These are phyloP conservation scores for Litocranius walleri DNA, from an alignment of 2,113 vertebrate species.

Conservation along the genomic window DNA sequence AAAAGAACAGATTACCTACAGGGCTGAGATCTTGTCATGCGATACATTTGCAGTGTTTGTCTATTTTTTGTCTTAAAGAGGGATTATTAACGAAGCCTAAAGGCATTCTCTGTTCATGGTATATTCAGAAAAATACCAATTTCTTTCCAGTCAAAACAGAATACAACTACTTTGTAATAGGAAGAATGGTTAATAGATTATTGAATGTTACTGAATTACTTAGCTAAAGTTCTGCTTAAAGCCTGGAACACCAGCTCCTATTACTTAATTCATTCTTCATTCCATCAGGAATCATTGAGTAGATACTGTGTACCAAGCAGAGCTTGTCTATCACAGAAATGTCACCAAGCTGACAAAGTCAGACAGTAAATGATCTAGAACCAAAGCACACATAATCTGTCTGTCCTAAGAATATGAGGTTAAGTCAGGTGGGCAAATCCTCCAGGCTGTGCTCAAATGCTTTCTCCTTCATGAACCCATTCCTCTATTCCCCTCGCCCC, in stretches of 20 bases:
- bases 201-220: background rate
- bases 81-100: constrained; percentile 50
- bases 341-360: background rate
- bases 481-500: too few relatives aligned
- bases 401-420: background rate
- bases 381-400: background rate
- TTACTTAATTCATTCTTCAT: background rate
- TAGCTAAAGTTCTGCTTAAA: background rate
- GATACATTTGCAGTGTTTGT: background rate
- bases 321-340: background rate
- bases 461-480: background rate
- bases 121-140: constrained; percentile 3
- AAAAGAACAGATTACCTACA: constrained; percentile 23
- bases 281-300: background rate
- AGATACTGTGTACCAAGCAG: background rate
- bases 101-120: background rate
- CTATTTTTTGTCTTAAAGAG: constrained; percentile 35
- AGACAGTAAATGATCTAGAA: background rate
- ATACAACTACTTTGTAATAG: background rate
- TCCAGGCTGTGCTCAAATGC: background rate
- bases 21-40: constrained; percentile 25
- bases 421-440: background rate
- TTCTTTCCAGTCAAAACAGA: constrained; percentile 12
- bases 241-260: background rate
- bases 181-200: background rate